Conservation (phyloP, 2,113 vertebrate genomes). For the Camelus dromedarius region DNA sequence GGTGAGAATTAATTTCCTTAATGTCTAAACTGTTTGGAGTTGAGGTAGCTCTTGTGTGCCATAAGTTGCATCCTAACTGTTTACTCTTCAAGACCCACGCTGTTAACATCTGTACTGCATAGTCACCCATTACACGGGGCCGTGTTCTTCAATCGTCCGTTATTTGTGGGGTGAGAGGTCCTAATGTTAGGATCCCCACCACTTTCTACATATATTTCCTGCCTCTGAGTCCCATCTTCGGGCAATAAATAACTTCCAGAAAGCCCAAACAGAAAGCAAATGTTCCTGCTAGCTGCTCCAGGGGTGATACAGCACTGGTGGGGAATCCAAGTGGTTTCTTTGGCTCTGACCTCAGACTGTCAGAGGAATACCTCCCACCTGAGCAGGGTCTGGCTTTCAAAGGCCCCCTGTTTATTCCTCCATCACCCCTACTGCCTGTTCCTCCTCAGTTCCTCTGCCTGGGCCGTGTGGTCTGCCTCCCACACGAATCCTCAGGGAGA, state of each 20-base stretch:
- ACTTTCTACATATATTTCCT: background rate
- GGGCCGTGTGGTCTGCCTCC: background rate
- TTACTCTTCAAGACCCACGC: conserved; percentile 41
- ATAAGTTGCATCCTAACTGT: background rate
- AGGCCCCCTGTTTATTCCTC: background rate
- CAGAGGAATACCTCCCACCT: background rate
- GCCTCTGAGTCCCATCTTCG: background rate
- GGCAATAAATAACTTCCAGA: conserved; percentile 36
- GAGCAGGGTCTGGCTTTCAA: background rate
- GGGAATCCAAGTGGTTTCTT: background rate
- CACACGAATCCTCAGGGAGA: conserved; percentile 56
- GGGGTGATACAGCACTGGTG: background rate
- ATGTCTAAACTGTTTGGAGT: conserved; percentile 12
- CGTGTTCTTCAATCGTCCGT: background rate
- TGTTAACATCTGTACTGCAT: background rate
- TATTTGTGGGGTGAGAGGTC: background rate
- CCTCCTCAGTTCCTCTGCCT: background rate
- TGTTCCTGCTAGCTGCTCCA: background rate
- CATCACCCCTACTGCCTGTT: background rate
- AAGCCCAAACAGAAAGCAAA: background rate
- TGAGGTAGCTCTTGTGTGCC: background rate
- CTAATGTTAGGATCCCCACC: background rate
- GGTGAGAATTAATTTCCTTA: conserved; percentile 42
- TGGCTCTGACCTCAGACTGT: background rate
- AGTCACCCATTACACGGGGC: background rate